These are phyloP conservation scores for human (Homo sapiens) DNA, from an alignment of 2,113 vertebrate species.

Conservation along the genomic window GRCh38 chr16:13609501-13610000, in stretches of 20 bases:
- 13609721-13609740: too few species aligned
- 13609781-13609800: too few species aligned
- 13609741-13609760: fast-evolving
- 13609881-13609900: not conserved
- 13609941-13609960: not conserved
- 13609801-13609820: not conserved
- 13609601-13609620: not conserved
- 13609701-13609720: not conserved
- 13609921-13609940: not conserved
- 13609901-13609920: not conserved
- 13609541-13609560: too few species aligned
- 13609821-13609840: not conserved
- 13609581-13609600: too few species aligned
- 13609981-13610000: not conserved
- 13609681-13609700: not conserved
- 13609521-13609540: too few species aligned
- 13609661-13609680: not conserved
- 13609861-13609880: not conserved
- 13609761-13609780: too few species aligned
- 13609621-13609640: not conserved
- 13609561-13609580: too few species aligned
- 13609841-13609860: not conserved
- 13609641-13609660: not conserved
- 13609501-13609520: too few species aligned
- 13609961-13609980: not conserved